Conservation (phyloP, 2,113 vertebrate species). For the Actenoides lindsayi region DNA sequence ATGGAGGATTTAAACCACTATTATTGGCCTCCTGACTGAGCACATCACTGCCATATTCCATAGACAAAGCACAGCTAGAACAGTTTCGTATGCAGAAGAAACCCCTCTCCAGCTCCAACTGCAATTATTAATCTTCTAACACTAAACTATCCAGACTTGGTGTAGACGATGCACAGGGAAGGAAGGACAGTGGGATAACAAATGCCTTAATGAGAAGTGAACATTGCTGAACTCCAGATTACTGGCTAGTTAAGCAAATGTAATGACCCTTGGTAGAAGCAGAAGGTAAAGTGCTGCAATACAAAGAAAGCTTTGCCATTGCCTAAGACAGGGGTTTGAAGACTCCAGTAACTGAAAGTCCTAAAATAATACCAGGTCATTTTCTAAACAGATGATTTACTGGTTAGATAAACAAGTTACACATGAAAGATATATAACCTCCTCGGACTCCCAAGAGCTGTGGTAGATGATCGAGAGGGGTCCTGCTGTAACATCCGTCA, state of each 20-base stretch:
- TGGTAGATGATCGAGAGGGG: not conserved
- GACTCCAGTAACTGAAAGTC: not conserved
- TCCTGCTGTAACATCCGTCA: not conserved
- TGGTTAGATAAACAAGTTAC: not conserved
- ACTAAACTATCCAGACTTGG: not conserved
- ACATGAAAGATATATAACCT: not conserved
- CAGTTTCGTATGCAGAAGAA: not conserved
- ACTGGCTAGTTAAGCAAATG: not conserved
- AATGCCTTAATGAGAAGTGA: not conserved
- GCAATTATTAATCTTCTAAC: not conserved
- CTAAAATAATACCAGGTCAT: not conserved
- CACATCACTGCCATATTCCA: not conserved
- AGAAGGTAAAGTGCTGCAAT: not conserved
- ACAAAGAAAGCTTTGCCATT: not conserved
- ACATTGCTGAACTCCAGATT: not conserved
- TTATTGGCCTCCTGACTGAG: not conserved
- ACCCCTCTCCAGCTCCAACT: not conserved
- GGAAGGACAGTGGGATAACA: not conserved
- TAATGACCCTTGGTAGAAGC: not conserved
- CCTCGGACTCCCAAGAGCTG: not conserved
- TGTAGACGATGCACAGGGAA: not conserved
- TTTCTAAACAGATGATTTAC: not conserved
- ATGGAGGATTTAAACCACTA: not conserved
- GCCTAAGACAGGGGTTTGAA: not conserved
- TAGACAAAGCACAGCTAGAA: not conserved